Percentiles rank a stretch among this genome's conserved stretches.
Evolutionary conservation across 2,797 vertebrate genomes (phyloP).

Genomic region (Urosaurus nigricauda): DNA sequence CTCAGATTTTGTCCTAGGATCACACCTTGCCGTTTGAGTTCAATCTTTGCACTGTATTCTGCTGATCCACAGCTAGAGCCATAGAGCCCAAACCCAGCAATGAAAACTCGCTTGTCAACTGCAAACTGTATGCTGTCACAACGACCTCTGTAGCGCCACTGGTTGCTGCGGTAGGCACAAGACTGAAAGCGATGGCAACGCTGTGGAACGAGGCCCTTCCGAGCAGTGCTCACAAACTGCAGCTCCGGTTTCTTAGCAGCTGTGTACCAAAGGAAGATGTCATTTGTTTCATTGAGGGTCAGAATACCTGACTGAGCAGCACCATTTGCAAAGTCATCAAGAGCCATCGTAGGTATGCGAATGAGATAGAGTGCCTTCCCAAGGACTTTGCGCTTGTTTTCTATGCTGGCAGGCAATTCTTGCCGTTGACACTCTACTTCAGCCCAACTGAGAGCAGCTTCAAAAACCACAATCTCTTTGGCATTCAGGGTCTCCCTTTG

Average conservation of each 20-base stretch:
- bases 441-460: slow-evolving; percentile 95
- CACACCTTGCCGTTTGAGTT: slow-evolving; percentile 94
- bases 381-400: slow-evolving; percentile 95
- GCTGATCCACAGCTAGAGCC: slow-evolving; percentile 97
- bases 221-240: slow-evolving; percentile 92
- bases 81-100: slow-evolving; percentile 95
- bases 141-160: slow-evolving; percentile 97
- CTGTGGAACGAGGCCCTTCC: slow-evolving; percentile 92
- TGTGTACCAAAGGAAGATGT: slow-evolving; percentile 98
- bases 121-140: slow-evolving; percentile 99
- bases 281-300: slow-evolving; percentile 96
- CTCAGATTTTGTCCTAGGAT: slow-evolving; percentile 94
- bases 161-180: slow-evolving; percentile 97
- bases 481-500: slow-evolving; percentile 95
- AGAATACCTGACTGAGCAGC: slow-evolving; percentile 95
- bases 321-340: slow-evolving; percentile 96
- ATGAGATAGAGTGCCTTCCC: slow-evolving; percentile 94
- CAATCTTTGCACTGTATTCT: slow-evolving; percentile 96
- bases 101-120: slow-evolving; percentile 95
- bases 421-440: slow-evolving; percentile 96
- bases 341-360: slow-evolving; percentile 94
- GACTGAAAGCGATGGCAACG: slow-evolving; percentile 98
- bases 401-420: slow-evolving; percentile 88
- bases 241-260: slow-evolving; percentile 95
- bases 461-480: slow-evolving; percentile 98